phyloP scores from a whole-genome alignment of 92 coral and sea anemone genomes.

The Parazoanthus swiftii region DNA sequence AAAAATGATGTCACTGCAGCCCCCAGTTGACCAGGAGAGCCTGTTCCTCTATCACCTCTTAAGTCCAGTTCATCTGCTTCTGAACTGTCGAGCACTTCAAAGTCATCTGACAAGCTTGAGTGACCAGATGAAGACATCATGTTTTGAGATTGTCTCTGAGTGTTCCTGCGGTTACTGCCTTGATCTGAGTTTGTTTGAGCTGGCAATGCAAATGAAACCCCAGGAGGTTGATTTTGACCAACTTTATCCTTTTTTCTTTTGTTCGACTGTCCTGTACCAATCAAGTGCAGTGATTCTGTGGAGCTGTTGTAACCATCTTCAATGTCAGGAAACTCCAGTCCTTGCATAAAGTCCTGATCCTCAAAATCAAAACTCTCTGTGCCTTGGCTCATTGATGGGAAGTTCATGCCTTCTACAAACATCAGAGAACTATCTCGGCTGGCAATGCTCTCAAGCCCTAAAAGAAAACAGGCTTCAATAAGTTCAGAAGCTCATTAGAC shows the following conservation, averaged over 20 bases:
- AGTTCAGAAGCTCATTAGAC: too few species aligned
- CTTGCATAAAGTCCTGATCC: constrained; percentile 81
- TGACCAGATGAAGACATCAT: constrained; percentile 37
- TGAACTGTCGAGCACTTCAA: constrained; percentile 80
- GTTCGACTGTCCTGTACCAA: constrained; percentile 3
- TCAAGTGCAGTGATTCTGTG: constrained; percentile 66
- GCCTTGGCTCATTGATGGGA: constrained; percentile 75
- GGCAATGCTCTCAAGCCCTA: constrained; percentile 41
- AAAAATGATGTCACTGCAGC: constrained; percentile 61
- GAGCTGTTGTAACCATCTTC: constrained; percentile 83
- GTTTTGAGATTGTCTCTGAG: constrained; percentile 4
- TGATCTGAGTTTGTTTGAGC: constrained; percentile 20
- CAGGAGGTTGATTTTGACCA: neutral
- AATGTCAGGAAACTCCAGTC: constrained; percentile 88
- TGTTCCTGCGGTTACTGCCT: constrained; percentile 25
- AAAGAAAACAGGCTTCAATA: neutral
- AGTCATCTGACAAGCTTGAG: constrained; percentile 66
- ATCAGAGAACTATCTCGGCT: constrained; percentile 75
- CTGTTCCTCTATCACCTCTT: constrained; percentile 44
- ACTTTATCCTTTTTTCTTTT: constrained; percentile 25
- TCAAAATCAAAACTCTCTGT: constrained; percentile 77
- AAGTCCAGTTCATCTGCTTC: constrained; percentile 78
- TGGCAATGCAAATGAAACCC: neutral
- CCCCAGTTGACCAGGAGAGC: constrained; percentile 47
- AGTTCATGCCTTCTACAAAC: constrained; percentile 66